Evolutionary conservation across 2,113 vertebrate genomes (phyloP).

Genomic region (Pollimyrus isidori): DNA sequence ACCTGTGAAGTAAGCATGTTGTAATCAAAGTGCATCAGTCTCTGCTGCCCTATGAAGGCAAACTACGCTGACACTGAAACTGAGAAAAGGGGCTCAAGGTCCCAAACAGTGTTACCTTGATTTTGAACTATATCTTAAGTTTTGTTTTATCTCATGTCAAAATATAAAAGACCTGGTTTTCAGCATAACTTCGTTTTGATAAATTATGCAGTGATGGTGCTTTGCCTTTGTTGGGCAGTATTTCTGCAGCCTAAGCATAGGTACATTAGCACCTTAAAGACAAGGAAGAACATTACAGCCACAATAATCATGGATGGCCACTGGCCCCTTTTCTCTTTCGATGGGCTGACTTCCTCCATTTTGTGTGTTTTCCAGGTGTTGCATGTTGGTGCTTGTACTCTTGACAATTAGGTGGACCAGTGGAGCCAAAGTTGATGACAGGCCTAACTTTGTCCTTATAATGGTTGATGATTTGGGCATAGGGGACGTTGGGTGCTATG

Average conservation of each 20-base stretch:
- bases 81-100: not conserved
- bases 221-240: not conserved
- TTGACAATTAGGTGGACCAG: constrained; percentile 7
- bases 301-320: not conserved
- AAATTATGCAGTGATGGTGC: not conserved
- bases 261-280: not conserved
- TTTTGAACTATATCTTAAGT: not conserved
- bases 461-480: constrained; percentile 78
- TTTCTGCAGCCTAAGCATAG: not conserved
- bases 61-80: not conserved
- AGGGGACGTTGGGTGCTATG: constrained; percentile 77
- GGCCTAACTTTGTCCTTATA: constrained; percentile 72
- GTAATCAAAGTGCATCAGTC: not conserved
- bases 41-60: not conserved
- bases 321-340: not conserved
- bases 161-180: not conserved
- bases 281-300: not conserved
- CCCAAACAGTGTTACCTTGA: not conserved
- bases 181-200: not conserved
- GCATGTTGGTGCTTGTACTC: not conserved
- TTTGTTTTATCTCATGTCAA: too few species aligned
- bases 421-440: constrained; percentile 28
- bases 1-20: not conserved
- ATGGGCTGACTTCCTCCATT: not conserved
- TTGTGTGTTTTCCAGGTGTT: constrained; percentile 3